Evolutionary conservation across 2,797 vertebrate genomes (phyloP).

Genomic region (Esox lucius): DNA sequence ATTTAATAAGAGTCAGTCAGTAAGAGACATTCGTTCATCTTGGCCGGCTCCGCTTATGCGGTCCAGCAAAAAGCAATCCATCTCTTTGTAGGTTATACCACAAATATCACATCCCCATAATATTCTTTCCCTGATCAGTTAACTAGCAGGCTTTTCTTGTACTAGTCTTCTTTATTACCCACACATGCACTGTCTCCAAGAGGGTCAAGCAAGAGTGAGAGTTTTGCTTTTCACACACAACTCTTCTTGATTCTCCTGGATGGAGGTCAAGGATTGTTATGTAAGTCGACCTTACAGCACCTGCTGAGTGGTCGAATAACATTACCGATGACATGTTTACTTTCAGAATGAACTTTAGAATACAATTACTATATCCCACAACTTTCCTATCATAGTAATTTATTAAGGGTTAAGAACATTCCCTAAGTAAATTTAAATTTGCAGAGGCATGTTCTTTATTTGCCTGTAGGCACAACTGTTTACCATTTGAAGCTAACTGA

Average conservation of each 20-base stretch:
- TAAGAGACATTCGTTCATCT: too few species aligned
- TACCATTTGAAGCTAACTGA: background rate
- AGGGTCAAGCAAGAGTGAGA: too few species aligned
- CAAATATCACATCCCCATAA: slow-evolving; percentile 13
- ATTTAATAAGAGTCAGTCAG: too few species aligned
- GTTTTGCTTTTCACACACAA: background rate
- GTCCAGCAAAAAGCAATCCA: too few species aligned
- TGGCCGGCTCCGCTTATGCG: too few species aligned
- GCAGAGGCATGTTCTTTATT: background rate
- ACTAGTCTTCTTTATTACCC: slow-evolving; percentile 19
- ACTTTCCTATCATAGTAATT: background rate
- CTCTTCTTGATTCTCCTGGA: slow-evolving; percentile 15
- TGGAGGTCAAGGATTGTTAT: slow-evolving; percentile 33
- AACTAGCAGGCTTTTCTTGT: slow-evolving; percentile 21
- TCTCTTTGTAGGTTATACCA: too few species aligned
- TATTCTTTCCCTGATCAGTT: slow-evolving; percentile 55
- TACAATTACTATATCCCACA: background rate
- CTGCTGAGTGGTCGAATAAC: background rate
- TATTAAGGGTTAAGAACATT: background rate
- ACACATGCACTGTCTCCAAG: slow-evolving; percentile 29
- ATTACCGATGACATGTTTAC: too few species aligned
- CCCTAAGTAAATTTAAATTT: background rate
- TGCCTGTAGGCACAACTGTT: background rate
- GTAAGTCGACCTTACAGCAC: slow-evolving; percentile 22
- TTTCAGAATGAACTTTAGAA: background rate